These are phyloP conservation scores for Cyphomyrmex costatus DNA, from an alignment of 1,140 invertebrate species.

Conservation along the genomic window DNA sequence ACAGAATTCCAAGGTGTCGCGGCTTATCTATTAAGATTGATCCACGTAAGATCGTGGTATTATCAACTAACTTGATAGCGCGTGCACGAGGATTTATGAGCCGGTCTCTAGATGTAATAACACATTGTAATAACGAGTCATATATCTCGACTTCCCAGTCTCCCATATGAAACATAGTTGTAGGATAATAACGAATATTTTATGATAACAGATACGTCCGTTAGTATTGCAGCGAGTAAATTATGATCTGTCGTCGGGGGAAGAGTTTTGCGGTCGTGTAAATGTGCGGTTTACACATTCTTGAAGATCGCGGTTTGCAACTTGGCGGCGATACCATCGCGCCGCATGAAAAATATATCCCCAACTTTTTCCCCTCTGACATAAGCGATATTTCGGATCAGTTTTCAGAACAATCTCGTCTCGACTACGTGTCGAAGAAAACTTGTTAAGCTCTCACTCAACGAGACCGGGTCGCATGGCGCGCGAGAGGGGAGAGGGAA, in stretches of 20 bases:
- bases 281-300: conserved; percentile 43
- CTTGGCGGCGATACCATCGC: conserved; percentile 25
- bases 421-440: conserved; percentile 35
- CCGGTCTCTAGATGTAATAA: neutral
- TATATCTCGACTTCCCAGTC: neutral
- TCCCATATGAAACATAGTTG: conserved; percentile 30
- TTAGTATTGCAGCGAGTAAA: conserved; percentile 42
- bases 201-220: conserved; percentile 38
- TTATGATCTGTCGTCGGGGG: neutral
- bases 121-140: conserved; percentile 31
- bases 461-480: conserved; percentile 2
- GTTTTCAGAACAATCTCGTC: conserved; percentile 30
- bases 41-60: conserved; percentile 63
- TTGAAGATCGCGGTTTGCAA: conserved; percentile 43
- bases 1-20: conserved; percentile 58
- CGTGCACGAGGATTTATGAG: conserved; percentile 38
- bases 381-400: conserved; percentile 37
- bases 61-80: conserved; percentile 66
- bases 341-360: conserved; percentile 40
- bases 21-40: conserved; percentile 72
- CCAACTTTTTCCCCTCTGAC: conserved; percentile 11
- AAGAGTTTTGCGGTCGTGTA: conserved; percentile 31
- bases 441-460: conserved; percentile 54
- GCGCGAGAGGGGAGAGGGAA: conserved; percentile 2
- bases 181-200: conserved; percentile 49